Evolutionary conservation across 2,888 invertebrate species (phyloP).

Genomic region (Punctoribates punctum): DNA sequence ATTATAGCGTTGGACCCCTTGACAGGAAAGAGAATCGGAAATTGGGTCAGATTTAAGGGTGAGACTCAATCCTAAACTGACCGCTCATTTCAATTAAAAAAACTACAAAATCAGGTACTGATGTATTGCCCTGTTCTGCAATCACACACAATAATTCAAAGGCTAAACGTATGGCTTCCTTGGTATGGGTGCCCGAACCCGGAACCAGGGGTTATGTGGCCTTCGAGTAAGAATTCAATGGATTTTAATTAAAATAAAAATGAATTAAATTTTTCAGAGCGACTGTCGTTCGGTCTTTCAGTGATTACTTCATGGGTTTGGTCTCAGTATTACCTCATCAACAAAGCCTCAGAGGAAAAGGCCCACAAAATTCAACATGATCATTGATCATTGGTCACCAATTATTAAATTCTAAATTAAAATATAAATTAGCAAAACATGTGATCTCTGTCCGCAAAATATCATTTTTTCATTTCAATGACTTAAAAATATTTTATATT

Average conservation of each 20-base stretch:
- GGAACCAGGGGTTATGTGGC: slow-evolving; percentile 47
- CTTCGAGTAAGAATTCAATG: slow-evolving; percentile 46
- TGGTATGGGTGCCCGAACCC: slow-evolving; percentile 47
- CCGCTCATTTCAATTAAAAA: too few species aligned
- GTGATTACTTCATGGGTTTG: slow-evolving; percentile 45
- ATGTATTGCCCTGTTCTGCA: slow-evolving; percentile 46
- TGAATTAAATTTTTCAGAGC: slow-evolving; percentile 44
- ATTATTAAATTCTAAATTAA: neutral
- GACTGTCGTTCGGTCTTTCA: slow-evolving; percentile 46
- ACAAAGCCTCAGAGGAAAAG: neutral
- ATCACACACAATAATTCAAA: slow-evolving; percentile 48
- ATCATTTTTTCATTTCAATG: too few species aligned
- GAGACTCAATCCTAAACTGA: neutral
- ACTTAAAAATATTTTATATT: too few species aligned
- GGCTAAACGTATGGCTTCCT: slow-evolving; percentile 46
- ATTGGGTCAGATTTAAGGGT: slow-evolving; percentile 47
- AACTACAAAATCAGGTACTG: slow-evolving; percentile 26
- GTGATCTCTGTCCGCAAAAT: too few species aligned
- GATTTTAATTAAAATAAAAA: neutral
- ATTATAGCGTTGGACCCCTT: slow-evolving; percentile 48
- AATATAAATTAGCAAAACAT: too few species aligned
- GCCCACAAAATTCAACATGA: neutral
- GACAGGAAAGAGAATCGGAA: slow-evolving; percentile 47
- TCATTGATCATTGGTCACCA: neutral
- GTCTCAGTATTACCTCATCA: slow-evolving; percentile 44